Evolutionary conservation across 2,113 vertebrate species (phyloP).

Genomic region (Vireo altiloquus): DNA sequence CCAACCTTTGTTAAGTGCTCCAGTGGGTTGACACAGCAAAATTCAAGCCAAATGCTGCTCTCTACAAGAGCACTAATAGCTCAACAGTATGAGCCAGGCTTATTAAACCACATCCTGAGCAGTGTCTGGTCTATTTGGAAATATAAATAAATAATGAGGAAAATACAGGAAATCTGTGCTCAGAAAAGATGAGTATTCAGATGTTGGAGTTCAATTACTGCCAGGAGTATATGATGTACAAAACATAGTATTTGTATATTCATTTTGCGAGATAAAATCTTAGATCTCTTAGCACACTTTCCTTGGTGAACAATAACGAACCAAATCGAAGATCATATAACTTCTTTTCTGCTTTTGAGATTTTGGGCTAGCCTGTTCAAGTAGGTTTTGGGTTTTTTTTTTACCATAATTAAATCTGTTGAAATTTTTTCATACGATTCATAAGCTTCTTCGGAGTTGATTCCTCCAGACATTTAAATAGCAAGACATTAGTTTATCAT

Average conservation of each 20-base stretch:
- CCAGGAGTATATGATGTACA: background rate
- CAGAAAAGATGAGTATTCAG: constrained; percentile 51
- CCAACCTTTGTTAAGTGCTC: background rate
- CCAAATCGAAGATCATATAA: background rate
- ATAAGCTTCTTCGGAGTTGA: background rate
- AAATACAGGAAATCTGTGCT: constrained; percentile 40
- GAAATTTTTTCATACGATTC: background rate
- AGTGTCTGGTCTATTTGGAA: constrained; percentile 28
- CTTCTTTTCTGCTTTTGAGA: background rate
- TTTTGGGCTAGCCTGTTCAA: background rate
- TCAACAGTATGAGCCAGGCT: background rate
- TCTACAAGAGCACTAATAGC: background rate
- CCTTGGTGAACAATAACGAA: background rate
- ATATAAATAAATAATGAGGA: constrained; percentile 61
- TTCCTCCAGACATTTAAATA: background rate
- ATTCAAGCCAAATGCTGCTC: background rate
- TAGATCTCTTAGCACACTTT: background rate
- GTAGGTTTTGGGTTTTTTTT: background rate
- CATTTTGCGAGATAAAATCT: constrained; percentile 19
- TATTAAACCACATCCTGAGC: constrained; percentile 44
- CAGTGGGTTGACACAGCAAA: background rate
- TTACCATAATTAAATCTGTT: background rate
- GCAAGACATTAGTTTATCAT: background rate
- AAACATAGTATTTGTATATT: constrained; percentile 3
- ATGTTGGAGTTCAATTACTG: background rate